Percentiles rank a stretch among this genome's conserved stretches.
Evolutionary conservation across 2,113 vertebrate genomes (phyloP).

Genomic region (Poecile atricapillus): DNA sequence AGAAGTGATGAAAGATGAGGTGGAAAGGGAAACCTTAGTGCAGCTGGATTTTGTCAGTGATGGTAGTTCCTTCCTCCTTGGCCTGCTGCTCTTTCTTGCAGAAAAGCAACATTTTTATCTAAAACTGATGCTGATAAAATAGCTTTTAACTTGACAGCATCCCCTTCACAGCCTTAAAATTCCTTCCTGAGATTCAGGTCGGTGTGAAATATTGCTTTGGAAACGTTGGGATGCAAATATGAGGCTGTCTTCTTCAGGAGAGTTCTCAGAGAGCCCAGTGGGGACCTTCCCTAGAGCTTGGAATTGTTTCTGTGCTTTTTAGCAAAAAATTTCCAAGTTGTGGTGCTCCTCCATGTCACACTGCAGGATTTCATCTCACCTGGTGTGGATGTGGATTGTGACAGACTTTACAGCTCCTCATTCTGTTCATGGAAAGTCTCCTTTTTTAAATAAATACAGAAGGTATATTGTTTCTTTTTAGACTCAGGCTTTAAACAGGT

Average conservation of each 20-base stretch:
- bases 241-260: not conserved
- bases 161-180: not conserved
- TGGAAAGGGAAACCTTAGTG: conserved; percentile 7
- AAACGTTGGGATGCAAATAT: not conserved
- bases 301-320: not conserved
- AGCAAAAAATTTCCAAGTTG: not conserved
- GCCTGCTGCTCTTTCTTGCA: not conserved
- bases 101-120: not conserved
- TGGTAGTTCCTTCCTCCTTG: conserved; percentile 4
- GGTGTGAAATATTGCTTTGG: not conserved
- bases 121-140: not conserved
- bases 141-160: not conserved
- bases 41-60: conserved; percentile 28
- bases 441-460: not conserved
- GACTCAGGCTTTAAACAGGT: not conserved
- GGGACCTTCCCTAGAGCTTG: not conserved
- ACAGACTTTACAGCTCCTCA: not conserved
- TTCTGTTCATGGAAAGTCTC: not conserved
- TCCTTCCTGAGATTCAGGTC: not conserved
- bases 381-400: not conserved
- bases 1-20: conserved; percentile 32
- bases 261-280: not conserved
- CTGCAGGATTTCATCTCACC: not conserved
- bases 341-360: not conserved
- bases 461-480: not conserved